Conservation (phyloP, 2,113 vertebrate genomes). For the Mastomys natalensis region DNA sequence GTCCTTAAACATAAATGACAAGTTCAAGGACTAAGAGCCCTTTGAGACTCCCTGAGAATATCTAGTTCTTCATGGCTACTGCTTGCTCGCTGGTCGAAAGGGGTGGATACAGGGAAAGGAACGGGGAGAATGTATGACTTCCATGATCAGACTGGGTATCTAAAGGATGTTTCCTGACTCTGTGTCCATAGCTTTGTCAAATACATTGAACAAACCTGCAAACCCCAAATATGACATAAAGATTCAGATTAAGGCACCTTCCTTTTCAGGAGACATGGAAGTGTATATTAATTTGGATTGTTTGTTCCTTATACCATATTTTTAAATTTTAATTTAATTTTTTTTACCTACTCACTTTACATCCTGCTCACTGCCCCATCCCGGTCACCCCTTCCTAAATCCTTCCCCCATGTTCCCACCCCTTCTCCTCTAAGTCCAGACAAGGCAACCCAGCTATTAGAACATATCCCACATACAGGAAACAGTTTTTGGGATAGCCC, state of each 20-base stretch:
- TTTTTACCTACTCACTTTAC: too few relatives aligned
- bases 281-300: not conserved
- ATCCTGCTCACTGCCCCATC: too few relatives aligned
- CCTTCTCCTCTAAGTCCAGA: too few relatives aligned
- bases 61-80: not conserved
- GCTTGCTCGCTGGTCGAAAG: not conserved
- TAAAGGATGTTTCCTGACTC: not conserved
- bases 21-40: not conserved
- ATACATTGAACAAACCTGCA: not conserved
- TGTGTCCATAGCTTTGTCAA: not conserved
- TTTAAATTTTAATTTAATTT: not conserved
- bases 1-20: conserved; percentile 4
- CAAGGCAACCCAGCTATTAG: too few relatives aligned
- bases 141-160: not conserved
- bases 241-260: not conserved
- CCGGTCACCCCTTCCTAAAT: too few relatives aligned
- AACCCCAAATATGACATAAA: not conserved
- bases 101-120: not conserved
- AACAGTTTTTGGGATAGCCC: too few relatives aligned
- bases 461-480: too few relatives aligned
- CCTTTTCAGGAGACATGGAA: not conserved
- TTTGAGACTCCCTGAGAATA: not conserved
- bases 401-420: too few relatives aligned
- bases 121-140: not conserved
- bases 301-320: not conserved